Evolutionary conservation across 2,797 vertebrate species (phyloP).

Genomic region (Remorina albescens): DNA sequence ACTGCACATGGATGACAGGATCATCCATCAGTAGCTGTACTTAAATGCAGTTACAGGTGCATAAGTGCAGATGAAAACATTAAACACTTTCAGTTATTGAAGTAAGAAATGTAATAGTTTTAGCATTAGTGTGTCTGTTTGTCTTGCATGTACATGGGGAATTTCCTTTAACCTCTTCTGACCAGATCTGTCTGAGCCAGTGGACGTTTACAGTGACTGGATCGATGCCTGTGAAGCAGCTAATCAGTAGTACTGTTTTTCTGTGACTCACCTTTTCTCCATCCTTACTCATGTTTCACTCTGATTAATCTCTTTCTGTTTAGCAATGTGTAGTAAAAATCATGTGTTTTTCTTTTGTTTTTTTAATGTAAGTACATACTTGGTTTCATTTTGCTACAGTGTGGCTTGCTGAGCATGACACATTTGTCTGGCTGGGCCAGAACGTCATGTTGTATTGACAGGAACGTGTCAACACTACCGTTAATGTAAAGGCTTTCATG

Average conservation of each 20-base stretch:
- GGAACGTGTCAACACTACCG: constrained; percentile 1
- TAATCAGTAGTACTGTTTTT: constrained; percentile 88
- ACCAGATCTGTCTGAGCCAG: constrained; percentile 93
- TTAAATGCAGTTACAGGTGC: not conserved
- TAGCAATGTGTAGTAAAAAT: constrained; percentile 24
- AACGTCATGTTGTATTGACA: not conserved
- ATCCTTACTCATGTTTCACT: constrained; percentile 25
- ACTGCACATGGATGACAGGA: not conserved
- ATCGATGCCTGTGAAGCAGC: constrained; percentile 96
- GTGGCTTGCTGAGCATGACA: not conserved
- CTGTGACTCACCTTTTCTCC: constrained; percentile 11
- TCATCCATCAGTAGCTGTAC: not conserved
- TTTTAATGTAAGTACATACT: not conserved
- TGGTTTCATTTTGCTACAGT: not conserved
- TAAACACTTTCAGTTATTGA: not conserved
- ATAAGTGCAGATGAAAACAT: not conserved
- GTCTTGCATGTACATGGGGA: not conserved
- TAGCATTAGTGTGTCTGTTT: not conserved
- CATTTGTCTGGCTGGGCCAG: constrained; percentile 56
- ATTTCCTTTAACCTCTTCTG: constrained; percentile 72
- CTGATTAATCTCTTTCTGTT: constrained; percentile 1
- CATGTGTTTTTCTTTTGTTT: not conserved
- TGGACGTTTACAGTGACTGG: constrained; percentile 97
- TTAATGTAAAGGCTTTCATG: not conserved
- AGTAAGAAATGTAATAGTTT: constrained; percentile 4